Conservation (phyloP, 2,888 invertebrate genomes). For the Zele albiditarsus region DNA sequence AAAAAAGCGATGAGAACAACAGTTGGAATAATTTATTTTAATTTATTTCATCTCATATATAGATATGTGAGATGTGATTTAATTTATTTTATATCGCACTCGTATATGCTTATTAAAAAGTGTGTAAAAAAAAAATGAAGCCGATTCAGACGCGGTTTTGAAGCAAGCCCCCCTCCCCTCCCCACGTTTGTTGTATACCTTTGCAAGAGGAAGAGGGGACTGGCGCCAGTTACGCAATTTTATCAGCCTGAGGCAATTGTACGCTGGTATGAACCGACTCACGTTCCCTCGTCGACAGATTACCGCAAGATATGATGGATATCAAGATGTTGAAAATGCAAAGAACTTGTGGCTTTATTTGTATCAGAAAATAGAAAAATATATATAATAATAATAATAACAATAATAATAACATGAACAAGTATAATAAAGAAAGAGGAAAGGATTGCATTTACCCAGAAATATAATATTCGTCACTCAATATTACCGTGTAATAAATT, state of each 20-base stretch:
- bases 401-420: not conserved
- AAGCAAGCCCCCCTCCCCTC: too few species aligned
- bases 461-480: not conserved
- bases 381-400: not conserved
- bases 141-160: slow-evolving; percentile 2
- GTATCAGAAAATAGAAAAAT: not conserved
- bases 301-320: slow-evolving; percentile 39
- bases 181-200: not conserved
- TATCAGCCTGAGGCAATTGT: slow-evolving; percentile 42
- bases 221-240: slow-evolving; percentile 48
- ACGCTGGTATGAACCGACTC: slow-evolving; percentile 23
- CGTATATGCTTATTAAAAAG: not conserved
- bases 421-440: not conserved
- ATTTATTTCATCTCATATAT: not conserved
- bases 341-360: slow-evolving; percentile 2
- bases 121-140: not conserved
- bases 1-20: not conserved
- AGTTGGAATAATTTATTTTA: not conserved
- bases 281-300: slow-evolving; percentile 38
- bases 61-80: not conserved
- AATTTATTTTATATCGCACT: not conserved
- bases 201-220: slow-evolving; percentile 3
- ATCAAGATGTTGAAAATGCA: slow-evolving; percentile 20
- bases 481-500: not conserved
- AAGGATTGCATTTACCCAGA: not conserved